Evolutionary conservation across 2,888 invertebrate genomes (phyloP), one percentile per base, ranked within the genome.

Genomic region (Graphium colonna): DNA sequence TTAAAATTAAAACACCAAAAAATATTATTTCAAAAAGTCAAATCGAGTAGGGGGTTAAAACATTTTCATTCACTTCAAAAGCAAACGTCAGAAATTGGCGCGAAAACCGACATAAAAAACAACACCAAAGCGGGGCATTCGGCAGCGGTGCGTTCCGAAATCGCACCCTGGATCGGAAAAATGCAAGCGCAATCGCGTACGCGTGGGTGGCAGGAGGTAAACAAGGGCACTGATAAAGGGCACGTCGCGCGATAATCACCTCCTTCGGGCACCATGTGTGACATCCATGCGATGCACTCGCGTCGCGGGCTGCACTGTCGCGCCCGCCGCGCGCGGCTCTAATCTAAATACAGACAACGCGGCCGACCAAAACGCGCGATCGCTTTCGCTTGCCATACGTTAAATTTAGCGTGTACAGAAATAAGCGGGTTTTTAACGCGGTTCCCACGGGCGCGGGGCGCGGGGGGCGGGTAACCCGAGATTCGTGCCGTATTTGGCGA

Each of bases 401-500:
- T 88, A 89, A 86, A 83, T 82, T 87, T 89, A 89, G 88, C 84
- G 82, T 81, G 79, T 78, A 80, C 85, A 77, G 79, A 89, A 89
- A 88, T 88, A 88, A 87, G 86, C 84, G 75, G 73, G 80, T 83
- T 86, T 86, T 87, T 88, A 87, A 84, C 83, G 82, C 84, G 85
- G 87, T 86, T 73, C 71, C 73, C 64, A 76, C 77, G 79, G 77
- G 77, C 73, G 77, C 79, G 76, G 76, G 68, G 73, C 70, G 76
- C 82, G 74, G 71, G 64, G 64, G 75, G 79, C 76, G 77, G 77
- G 88, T 82, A 88, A 89, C 81, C 77, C 79, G 88, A 88, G 88
- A 87, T 86, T 83, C 79, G 73, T 87, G 79, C 88, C 87, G 79
- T 85, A 86, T 87, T 86, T 83, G 88, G 88, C 84, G 84, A 62